Evolutionary conservation across 1,140 invertebrate species (phyloP).

Genomic region (Drosophila nebulosa): DNA sequence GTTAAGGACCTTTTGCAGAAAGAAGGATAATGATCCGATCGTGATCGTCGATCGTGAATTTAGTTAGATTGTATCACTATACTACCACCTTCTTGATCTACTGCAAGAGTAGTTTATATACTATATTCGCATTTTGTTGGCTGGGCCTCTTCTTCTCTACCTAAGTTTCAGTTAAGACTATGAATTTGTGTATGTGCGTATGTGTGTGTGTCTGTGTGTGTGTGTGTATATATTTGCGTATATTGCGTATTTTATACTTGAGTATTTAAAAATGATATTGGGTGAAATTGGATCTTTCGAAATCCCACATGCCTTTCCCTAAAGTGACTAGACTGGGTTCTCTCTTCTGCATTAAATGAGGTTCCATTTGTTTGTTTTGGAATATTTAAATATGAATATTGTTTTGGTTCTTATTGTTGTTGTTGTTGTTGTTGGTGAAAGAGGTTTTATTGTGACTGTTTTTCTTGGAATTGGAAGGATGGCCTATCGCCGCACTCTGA

Average conservation of each 20-base stretch:
- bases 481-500: constrained; percentile 12
- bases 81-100: no score
- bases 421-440: not conserved
- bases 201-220: not conserved
- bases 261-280: constrained; percentile 57
- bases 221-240: constrained; percentile 80
- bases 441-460: constrained; percentile 5
- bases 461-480: constrained; percentile 9
- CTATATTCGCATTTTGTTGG: constrained; percentile 42
- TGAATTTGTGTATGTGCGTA: not conserved
- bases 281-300: not conserved
- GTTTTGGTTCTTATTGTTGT: not conserved
- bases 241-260: constrained; percentile 80
- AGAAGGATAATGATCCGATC: not conserved
- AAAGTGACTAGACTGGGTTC: constrained; percentile 80
- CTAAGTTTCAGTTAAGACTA: constrained; percentile 51
- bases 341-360: constrained; percentile 47
- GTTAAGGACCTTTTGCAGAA: not conserved
- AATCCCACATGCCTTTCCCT: constrained; percentile 32
- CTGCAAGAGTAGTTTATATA: no score
- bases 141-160: constrained; percentile 37
- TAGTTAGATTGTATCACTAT: not conserved
- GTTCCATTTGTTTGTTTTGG: constrained; percentile 36
- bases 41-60: not conserved
- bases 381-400: not conserved